Percentiles rank a stretch among this genome's conserved stretches.
Conservation (phyloP, 2,888 invertebrate species). For the Cotesia congregata region DNA sequence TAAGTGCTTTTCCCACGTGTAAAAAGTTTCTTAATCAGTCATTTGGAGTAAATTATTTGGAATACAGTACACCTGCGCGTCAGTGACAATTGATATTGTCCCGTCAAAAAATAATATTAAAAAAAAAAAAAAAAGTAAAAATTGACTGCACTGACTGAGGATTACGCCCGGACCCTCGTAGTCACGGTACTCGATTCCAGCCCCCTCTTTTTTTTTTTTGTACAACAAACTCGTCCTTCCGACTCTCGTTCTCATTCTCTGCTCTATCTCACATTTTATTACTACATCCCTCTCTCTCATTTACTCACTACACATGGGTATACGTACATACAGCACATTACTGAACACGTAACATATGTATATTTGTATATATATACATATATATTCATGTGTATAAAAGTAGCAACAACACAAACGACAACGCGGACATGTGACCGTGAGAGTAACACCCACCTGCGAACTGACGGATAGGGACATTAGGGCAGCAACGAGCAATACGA, state of each 20-base stretch:
- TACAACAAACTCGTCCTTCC: slow-evolving; percentile 44
- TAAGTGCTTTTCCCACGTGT: background rate
- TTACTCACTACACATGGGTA: background rate
- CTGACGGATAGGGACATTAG: slow-evolving; percentile 37
- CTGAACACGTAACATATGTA: background rate
- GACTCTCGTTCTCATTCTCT: slow-evolving; percentile 47
- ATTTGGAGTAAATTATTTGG: background rate
- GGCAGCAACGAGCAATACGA: slow-evolving; percentile 5
- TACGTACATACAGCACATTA: background rate
- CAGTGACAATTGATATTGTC: slow-evolving; percentile 13
- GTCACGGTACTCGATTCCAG: slow-evolving; percentile 55
- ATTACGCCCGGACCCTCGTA: slow-evolving; percentile 52
- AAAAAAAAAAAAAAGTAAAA: slow-evolving; percentile 44
- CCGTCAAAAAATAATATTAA: slow-evolving; percentile 18
- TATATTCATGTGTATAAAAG: background rate
- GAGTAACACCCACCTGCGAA: slow-evolving; percentile 41
- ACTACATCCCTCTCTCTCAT: slow-evolving; percentile 18
- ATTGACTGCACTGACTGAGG: slow-evolving; percentile 40
- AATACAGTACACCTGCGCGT: slow-evolving; percentile 27
- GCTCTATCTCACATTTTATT: slow-evolving; percentile 42
- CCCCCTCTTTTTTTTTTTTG: slow-evolving; percentile 40
- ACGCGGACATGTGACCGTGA: slow-evolving; percentile 1
- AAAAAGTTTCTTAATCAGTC: background rate
- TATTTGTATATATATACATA: background rate
- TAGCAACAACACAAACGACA: background rate